Conservation (phyloP, 92 coral and sea anemone species). For the Meandrina meandrites region DNA sequence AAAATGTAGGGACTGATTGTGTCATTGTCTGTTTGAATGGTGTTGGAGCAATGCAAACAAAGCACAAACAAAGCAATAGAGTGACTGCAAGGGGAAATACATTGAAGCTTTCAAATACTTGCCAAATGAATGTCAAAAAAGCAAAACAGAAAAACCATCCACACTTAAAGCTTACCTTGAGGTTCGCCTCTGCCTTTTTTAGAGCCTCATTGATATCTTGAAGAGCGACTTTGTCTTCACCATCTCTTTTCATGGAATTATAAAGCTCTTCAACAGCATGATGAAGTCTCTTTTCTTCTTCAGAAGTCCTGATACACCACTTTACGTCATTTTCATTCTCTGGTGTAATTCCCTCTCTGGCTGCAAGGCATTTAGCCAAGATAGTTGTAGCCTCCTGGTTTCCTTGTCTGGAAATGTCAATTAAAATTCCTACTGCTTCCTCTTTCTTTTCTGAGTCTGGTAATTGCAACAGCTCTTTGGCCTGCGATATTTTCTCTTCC, state of each 20-base stretch:
- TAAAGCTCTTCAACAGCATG: constrained; percentile 68
- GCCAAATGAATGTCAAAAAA: background rate
- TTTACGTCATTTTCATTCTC: constrained; percentile 58
- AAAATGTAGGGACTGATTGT: too few relatives aligned
- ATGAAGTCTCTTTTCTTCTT: constrained; percentile 58
- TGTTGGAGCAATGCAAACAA: too few relatives aligned
- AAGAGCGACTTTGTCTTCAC: constrained; percentile 61
- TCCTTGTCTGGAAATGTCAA: constrained; percentile 67
- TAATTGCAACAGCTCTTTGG: constrained; percentile 33
- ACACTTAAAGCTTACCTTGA: constrained; percentile 29
- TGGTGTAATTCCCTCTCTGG: constrained; percentile 57
- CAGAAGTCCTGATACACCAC: constrained; percentile 66
- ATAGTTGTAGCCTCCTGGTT: constrained; percentile 67
- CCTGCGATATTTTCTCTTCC: constrained; percentile 25
- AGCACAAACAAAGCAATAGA: too few relatives aligned
- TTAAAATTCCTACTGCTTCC: constrained; percentile 56
- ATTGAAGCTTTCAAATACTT: background rate
- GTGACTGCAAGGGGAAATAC: too few relatives aligned
- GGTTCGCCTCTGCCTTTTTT: constrained; percentile 54
- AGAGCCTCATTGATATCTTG: constrained; percentile 74
- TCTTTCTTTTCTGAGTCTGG: constrained; percentile 35
- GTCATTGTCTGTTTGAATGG: too few relatives aligned
- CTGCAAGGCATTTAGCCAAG: constrained; percentile 54
- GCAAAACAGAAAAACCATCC: too few relatives aligned
- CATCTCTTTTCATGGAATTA: constrained; percentile 64